These are phyloP conservation scores for Lomographa bimaculata DNA, from an alignment of 2,888 invertebrate species.

Conservation along the genomic window DNA sequence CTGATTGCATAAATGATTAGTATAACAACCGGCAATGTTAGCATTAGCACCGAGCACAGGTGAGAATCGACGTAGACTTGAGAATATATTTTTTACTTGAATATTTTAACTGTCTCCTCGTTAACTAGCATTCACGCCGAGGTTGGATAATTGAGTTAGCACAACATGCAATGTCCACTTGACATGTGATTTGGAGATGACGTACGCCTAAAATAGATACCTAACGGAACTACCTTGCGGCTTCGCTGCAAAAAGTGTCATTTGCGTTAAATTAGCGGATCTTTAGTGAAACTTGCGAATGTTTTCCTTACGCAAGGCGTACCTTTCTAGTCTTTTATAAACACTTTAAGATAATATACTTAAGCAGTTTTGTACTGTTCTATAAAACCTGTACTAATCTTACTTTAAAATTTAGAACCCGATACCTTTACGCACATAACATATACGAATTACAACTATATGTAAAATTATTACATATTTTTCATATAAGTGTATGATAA, in stretches of 20 bases:
- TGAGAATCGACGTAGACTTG: conserved; percentile 9
- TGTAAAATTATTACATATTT: no score
- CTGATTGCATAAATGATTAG: conserved; percentile 18
- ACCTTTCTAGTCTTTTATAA: conserved; percentile 8
- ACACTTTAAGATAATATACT: no score
- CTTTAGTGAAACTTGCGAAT: conserved; percentile 14
- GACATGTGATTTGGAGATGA: conserved; percentile 24
- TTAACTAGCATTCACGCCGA: conserved; percentile 14
- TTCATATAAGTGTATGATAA: no score
- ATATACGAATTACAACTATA: no score
- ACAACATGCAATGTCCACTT: conserved; percentile 23
- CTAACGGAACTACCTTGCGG: conserved; percentile 23
- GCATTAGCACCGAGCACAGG: conserved; percentile 5
- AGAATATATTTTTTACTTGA: conserved; percentile 16
- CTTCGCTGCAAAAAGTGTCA: conserved; percentile 24
- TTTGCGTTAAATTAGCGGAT: conserved; percentile 20
- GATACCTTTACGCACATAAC: no score
- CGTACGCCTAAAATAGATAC: conserved; percentile 20
- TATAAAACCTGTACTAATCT: no score
- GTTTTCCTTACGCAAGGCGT: conserved; percentile 10
- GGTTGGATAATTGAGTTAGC: conserved; percentile 22
- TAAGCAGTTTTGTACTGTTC: no score
- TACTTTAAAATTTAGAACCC: no score
- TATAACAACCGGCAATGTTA: conserved; percentile 13
- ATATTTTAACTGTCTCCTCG: conserved; percentile 17